Conservation (phyloP, 1,140 invertebrate species). For the Schlechtendalia chinensis region DNA sequence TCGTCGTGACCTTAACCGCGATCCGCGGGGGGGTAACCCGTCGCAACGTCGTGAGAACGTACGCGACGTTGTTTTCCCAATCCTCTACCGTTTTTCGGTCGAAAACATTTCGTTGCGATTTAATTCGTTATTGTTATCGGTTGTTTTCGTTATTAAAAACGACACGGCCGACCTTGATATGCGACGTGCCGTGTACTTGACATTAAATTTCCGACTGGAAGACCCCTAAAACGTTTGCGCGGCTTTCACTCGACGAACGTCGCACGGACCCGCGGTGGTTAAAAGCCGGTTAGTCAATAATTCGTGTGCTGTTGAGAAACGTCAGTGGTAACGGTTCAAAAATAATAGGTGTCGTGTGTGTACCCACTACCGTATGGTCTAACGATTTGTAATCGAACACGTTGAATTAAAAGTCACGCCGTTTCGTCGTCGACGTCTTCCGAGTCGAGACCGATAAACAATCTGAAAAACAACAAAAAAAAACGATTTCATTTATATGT, state of each 20-base stretch:
- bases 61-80: too few relatives aligned
- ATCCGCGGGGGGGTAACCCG: conserved; percentile 14
- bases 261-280: neutral
- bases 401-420: too few relatives aligned
- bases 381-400: too few relatives aligned
- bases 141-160: neutral
- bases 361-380: too few relatives aligned
- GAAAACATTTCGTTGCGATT: too few relatives aligned
- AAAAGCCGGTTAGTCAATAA: neutral
- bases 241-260: neutral
- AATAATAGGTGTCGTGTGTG: too few relatives aligned
- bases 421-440: too few relatives aligned
- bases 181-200: neutral
- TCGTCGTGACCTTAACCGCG: conserved; percentile 33
- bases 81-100: too few relatives aligned
- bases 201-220: neutral
- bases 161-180: neutral
- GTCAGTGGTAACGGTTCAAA: too few relatives aligned
- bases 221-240: neutral
- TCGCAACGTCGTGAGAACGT: conserved; percentile 32
- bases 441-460: too few relatives aligned
- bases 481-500: too few relatives aligned
- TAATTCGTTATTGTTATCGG: neutral
- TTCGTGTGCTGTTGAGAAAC: neutral
- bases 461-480: too few relatives aligned